Conservation (phyloP, 2,113 vertebrate species). For the Myrmecobius fasciatus region DNA sequence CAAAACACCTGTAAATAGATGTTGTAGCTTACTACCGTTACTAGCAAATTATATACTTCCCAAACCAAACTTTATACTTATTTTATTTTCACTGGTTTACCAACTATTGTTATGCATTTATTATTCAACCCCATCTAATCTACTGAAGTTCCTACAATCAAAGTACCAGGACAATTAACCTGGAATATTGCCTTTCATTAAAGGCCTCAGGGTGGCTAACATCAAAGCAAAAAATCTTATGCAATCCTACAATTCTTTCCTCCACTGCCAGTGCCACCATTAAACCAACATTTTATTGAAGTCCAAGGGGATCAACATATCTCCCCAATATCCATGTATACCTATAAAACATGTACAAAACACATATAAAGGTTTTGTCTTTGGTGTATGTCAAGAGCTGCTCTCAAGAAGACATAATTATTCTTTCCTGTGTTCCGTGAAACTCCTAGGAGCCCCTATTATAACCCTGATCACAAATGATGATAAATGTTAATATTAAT, state of each 20-base stretch:
- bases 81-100: not conserved
- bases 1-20: not conserved
- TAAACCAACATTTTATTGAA: not conserved
- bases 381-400: not conserved
- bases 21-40: not conserved
- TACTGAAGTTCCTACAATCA: not conserved
- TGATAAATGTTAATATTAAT: not conserved
- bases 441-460: not conserved
- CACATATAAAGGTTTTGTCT: not conserved
- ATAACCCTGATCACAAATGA: not conserved
- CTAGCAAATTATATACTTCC: not conserved
- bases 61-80: not conserved
- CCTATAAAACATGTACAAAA: not conserved
- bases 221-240: not conserved
- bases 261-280: not conserved
- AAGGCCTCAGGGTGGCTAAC: not conserved
- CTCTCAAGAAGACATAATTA: not conserved
- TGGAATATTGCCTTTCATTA: not conserved
- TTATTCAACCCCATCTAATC: not conserved
- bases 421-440: not conserved
- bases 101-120: not conserved
- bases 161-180: not conserved
- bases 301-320: not conserved
- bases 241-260: not conserved
- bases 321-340: not conserved